These are phyloP conservation scores for Nothocercus nigrocapillus DNA, from an alignment of 2,113 vertebrate genomes.

Conservation along the genomic window DNA sequence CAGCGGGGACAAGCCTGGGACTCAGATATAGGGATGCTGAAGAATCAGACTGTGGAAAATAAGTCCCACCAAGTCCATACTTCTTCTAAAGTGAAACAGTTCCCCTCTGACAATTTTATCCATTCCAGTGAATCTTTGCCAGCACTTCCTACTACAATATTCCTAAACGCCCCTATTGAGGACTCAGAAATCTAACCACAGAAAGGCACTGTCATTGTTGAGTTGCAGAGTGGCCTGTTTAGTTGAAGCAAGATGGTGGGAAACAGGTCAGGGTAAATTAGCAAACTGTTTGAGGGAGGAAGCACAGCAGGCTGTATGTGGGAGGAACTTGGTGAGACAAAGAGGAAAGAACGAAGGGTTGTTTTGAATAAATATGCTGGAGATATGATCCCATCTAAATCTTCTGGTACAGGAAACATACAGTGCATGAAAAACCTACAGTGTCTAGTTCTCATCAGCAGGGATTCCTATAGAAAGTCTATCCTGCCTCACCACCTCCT, in stretches of 20 bases:
- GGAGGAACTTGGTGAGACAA: not conserved
- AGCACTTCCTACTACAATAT: not conserved
- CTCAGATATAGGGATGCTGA: not conserved
- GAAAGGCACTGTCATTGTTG: not conserved
- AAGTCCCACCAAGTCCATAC: not conserved
- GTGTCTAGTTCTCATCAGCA: not conserved
- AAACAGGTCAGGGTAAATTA: not conserved
- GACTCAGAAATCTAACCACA: constrained; percentile 71
- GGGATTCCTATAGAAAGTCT: not conserved
- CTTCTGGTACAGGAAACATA: not conserved
- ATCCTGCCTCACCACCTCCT: not conserved
- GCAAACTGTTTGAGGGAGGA: not conserved
- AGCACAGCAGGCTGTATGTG: not conserved
- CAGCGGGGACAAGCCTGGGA: constrained; percentile 42
- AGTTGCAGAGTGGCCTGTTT: not conserved
- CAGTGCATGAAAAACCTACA: not conserved
- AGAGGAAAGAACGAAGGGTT: not conserved
- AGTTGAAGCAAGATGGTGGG: not conserved
- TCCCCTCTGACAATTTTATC: not conserved
- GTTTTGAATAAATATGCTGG: constrained; percentile 34
- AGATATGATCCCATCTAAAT: not conserved
- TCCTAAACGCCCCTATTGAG: constrained; percentile 43
- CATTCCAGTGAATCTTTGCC: not conserved
- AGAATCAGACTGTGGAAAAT: not conserved
- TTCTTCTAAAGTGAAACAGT: not conserved